Evolutionary conservation across 1,140 invertebrate genomes (phyloP).

Genomic region (Amphibalanus amphitrite): DNA sequence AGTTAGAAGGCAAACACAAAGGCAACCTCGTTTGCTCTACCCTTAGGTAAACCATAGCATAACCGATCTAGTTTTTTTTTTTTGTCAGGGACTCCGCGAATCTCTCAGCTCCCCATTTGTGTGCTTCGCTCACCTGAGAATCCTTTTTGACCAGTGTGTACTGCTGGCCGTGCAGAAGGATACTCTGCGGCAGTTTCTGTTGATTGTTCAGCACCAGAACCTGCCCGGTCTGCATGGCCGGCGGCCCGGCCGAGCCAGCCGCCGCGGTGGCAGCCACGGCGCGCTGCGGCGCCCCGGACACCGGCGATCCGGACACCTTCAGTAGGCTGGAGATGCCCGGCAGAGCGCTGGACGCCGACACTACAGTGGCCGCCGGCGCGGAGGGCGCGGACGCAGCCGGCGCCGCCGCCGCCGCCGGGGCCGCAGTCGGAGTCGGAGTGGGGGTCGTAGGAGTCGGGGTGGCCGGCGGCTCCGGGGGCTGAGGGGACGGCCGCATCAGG

Average conservation of each 20-base stretch:
- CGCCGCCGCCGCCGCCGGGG: neutral
- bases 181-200: conserved; percentile 3
- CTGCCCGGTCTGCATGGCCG: neutral
- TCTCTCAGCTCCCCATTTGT: too few species aligned
- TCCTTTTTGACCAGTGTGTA: neutral
- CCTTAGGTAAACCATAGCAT: too few species aligned
- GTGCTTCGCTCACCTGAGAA: neutral
- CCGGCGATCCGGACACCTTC: neutral
- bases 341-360: neutral
- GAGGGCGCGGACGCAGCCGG: neutral
- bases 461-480: neutral
- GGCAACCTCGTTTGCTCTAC: too few species aligned
- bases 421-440: neutral
- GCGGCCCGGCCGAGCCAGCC: neutral
- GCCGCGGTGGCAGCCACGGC: neutral
- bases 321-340: neutral
- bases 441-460: too few species aligned
- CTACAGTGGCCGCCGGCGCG: neutral
- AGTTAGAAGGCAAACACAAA: too few species aligned
- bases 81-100: too few species aligned
- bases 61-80: too few species aligned
- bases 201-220: conserved; percentile 5
- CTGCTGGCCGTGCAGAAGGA: conserved; percentile 1
- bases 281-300: neutral
- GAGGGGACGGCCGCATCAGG: neutral